These are phyloP conservation scores for Butastur rufipennis DNA, from an alignment of 2,113 vertebrate species.

Conservation along the genomic window DNA sequence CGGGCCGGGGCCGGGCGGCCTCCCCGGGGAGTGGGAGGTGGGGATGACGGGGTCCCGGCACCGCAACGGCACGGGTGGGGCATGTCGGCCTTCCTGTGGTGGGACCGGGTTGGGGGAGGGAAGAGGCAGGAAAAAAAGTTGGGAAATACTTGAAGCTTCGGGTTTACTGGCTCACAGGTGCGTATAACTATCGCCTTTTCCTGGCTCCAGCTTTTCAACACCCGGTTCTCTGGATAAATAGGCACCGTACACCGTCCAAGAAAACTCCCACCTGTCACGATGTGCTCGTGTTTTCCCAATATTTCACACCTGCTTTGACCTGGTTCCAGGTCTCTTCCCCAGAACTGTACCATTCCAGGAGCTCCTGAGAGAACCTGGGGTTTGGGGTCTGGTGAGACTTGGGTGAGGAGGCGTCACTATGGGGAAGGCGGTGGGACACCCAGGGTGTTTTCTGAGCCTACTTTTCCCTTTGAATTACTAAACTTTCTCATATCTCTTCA, in stretches of 20 bases:
- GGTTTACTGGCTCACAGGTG: rapidly evolving
- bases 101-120: not conserved
- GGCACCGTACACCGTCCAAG: rapidly evolving
- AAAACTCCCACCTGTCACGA: rapidly evolving
- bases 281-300: rapidly evolving
- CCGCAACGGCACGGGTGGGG: rapidly evolving
- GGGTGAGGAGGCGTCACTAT: rapidly evolving
- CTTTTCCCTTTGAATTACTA: too few relatives aligned
- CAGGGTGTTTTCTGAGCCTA: rapidly evolving
- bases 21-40: too few relatives aligned
- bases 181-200: rapidly evolving
- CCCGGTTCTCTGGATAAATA: rapidly evolving
- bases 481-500: not conserved
- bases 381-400: not conserved
- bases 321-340: not conserved
- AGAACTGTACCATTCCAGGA: rapidly evolving
- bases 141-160: too few relatives aligned
- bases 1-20: not conserved
- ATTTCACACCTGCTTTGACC: rapidly evolving
- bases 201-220: not conserved
- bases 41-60: not conserved
- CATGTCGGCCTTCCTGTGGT: not conserved
- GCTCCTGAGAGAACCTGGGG: rapidly evolving
- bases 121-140: too few relatives aligned
- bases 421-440: rapidly evolving